Evolutionary conservation across 35 echinoderm and acorn worm species (phyloP).

Genomic region (Ophioderma brevispina): DNA sequence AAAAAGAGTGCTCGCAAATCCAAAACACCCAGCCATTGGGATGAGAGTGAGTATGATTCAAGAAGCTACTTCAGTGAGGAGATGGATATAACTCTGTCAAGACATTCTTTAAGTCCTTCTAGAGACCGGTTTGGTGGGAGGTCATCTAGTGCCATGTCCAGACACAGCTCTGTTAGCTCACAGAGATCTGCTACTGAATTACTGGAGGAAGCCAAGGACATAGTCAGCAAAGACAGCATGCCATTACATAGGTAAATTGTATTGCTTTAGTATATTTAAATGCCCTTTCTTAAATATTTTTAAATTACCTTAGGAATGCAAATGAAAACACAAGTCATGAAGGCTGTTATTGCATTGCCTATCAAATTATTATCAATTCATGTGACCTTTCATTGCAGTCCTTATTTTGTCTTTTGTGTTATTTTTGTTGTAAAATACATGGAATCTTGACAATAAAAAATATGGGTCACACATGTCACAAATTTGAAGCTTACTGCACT

Average conservation of each 20-base stretch:
- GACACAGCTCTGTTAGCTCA: constrained; percentile 43
- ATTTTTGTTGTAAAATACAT: too few relatives aligned
- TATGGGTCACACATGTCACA: too few relatives aligned
- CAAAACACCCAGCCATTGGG: neutral
- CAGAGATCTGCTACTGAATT: constrained; percentile 86
- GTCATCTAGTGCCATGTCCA: neutral
- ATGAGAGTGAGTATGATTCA: neutral
- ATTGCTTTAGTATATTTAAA: too few relatives aligned
- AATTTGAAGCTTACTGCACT: too few relatives aligned
- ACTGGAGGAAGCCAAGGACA: constrained; percentile 86
- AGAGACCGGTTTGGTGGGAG: neutral
- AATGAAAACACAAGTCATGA: too few relatives aligned
- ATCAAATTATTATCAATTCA: too few relatives aligned
- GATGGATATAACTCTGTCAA: neutral
- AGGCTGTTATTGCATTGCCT: too few relatives aligned
- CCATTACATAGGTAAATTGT: constrained; percentile 72
- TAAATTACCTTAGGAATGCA: too few relatives aligned
- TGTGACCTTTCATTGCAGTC: too few relatives aligned
- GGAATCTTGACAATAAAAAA: too few relatives aligned
- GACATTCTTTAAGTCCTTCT: neutral
- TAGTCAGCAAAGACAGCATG: constrained; percentile 75
- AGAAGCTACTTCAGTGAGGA: neutral
- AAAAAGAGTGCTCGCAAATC: neutral
- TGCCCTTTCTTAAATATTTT: too few relatives aligned
- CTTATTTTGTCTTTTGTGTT: too few relatives aligned